Evolutionary conservation across 2,113 vertebrate genomes (phyloP).

Genomic region (Mormyrus iriodes): DNA sequence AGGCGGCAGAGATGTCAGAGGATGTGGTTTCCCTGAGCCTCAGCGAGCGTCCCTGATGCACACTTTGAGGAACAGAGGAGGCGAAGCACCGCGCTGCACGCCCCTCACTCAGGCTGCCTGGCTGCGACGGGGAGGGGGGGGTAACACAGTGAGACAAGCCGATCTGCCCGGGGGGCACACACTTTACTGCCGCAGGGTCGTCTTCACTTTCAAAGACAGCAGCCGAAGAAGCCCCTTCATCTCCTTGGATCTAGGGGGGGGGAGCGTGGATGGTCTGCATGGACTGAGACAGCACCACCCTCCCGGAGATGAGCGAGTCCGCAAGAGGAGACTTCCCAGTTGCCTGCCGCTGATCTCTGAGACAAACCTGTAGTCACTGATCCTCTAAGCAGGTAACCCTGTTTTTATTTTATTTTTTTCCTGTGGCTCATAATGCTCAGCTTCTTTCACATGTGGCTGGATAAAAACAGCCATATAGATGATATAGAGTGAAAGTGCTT

Average conservation of each 20-base stretch:
- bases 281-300: neutral
- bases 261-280: neutral
- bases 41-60: slow-evolving; percentile 58
- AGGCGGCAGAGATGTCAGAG: slow-evolving; percentile 59
- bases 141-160: neutral
- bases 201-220: neutral
- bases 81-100: slow-evolving; percentile 25
- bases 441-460: neutral
- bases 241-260: neutral
- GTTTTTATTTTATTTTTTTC: neutral
- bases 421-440: neutral
- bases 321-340: neutral
- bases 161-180: slow-evolving; percentile 15
- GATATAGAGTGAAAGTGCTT: neutral
- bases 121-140: slow-evolving; percentile 24
- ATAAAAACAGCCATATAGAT: neutral
- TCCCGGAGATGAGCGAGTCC: slow-evolving; percentile 16
- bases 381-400: slow-evolving; percentile 44
- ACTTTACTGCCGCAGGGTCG: slow-evolving; percentile 5
- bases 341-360: slow-evolving; percentile 12
- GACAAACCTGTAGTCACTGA: slow-evolving; percentile 25
- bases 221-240: neutral
- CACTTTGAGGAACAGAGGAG: slow-evolving; percentile 62
- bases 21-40: slow-evolving; percentile 74
- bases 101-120: slow-evolving; percentile 36